Base-by-base conservation (phyloP, 2,797 vertebrate species). In the Steatocranus sp. region DNA sequence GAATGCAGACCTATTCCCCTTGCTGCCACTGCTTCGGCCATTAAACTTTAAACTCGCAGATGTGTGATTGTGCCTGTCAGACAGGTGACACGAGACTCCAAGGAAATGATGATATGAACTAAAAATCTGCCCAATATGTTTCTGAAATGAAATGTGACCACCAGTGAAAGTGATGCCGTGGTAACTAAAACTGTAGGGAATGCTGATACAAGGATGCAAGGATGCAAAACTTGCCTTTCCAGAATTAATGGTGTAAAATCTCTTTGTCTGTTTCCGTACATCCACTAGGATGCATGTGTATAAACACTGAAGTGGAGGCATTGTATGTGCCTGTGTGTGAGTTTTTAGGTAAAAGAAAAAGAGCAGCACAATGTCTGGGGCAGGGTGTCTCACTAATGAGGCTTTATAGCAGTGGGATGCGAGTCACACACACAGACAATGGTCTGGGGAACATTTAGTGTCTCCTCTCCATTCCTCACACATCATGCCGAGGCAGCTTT, bases 361-460 rank as follows among this genome's bases (percentile, higher is more conserved):
- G 76, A 92, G 88, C 79, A 85, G 84, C 82, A 70, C 87, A 88
- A 80, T 87, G 86, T 92, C 92, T 93, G 83, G 88, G 88, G 88
- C 84, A 91, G 88, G 89, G 87, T 95, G 92, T 95, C 95, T 96
- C 93, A 88, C 95, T 96, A 96, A 96, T 96, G 95, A 96, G 95
- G 93, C 94, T 92, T 94, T 92, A 94, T 92, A 93, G 91, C 93
- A 86, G 92, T 92, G 89, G 93, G 94, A 95, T 94, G 93, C 81
- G 54, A 94, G 87, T 91, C 92, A 91, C 91, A 94, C 88, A 93
- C 87, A 91, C 90, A 93, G 86, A 92, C 92, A 92, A 91, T 92
- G 91, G 91, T 94, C 93, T 88, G 50, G 89, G 94, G 93, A 94
- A 95, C 92, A 92, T 95, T 95, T 92, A 92, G 88, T 84, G 88